A percentile compares a stretch with the other conserved stretches of the same genome.
Conservation (phyloP, 2,888 invertebrate genomes). For the Mesoligia furuncula region DNA sequence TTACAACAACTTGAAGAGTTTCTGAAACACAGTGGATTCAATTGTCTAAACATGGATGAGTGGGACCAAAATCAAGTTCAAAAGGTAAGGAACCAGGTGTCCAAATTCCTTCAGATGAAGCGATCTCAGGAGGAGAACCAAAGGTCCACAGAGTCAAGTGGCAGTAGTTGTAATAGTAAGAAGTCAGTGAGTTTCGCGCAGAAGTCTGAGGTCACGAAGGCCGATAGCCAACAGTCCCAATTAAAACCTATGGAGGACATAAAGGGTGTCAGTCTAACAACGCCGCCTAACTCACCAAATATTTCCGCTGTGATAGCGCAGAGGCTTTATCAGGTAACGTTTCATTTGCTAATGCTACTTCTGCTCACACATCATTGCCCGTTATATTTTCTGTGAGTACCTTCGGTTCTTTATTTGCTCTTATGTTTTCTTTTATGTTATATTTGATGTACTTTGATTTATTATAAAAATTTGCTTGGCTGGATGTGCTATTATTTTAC, state of each 20-base stretch:
- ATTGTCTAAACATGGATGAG: conserved; percentile 92
- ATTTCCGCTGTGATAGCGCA: conserved; percentile 92
- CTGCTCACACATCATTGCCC: conserved; percentile 81
- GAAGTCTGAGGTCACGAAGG: conserved; percentile 85
- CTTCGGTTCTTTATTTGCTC: conserved; percentile 80
- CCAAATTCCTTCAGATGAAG: conserved; percentile 93
- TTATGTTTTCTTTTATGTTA: conserved; percentile 65
- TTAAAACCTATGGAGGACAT: conserved; percentile 89
- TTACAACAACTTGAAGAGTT: conserved; percentile 93
- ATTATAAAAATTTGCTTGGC: conserved; percentile 40
- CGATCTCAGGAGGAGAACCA: conserved; percentile 92
- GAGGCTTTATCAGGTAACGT: conserved; percentile 90
- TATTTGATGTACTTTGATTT: conserved; percentile 48
- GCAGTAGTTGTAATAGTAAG: conserved; percentile 91
- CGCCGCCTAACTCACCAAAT: conserved; percentile 94
- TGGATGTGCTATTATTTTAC: conserved; percentile 44
- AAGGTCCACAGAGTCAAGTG: conserved; percentile 91
- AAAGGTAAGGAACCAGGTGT: conserved; percentile 93
- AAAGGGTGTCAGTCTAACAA: conserved; percentile 86
- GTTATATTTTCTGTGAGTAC: conserved; percentile 88
- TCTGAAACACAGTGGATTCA: conserved; percentile 93
- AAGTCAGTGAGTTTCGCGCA: conserved; percentile 95
- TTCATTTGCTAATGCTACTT: conserved; percentile 72
- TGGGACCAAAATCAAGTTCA: conserved; percentile 93
- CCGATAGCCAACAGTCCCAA: conserved; percentile 83